Percentiles rank a stretch among this genome's conserved stretches.
phyloP scores from a whole-genome alignment of 2,113 vertebrate genomes.

The Typhlomys cinereus region DNA sequence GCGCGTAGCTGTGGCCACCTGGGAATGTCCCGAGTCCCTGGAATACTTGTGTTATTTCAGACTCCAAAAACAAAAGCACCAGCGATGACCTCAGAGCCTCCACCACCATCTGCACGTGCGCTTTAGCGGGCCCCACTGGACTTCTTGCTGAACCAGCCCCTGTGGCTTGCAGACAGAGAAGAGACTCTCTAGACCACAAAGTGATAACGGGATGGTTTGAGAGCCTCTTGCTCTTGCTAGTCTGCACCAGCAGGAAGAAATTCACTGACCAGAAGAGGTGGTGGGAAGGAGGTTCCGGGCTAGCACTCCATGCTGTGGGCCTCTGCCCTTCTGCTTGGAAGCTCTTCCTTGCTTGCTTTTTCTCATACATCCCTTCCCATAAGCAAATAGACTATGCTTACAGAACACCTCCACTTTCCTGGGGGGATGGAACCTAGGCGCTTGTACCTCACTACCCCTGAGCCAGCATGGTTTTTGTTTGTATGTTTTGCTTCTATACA shows the following conservation, averaged over 20 bases:
- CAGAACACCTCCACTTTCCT: not conserved
- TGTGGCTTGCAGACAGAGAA: not conserved
- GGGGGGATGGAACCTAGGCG: not conserved
- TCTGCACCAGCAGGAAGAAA: not conserved
- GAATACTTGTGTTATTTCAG: not conserved
- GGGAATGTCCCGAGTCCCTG: conserved; percentile 44
- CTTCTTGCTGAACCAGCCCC: not conserved
- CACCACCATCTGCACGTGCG: accelerated
- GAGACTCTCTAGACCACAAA: not conserved
- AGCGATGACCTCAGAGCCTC: conserved; percentile 22
- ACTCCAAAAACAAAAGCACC: not conserved
- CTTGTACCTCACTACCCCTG: not conserved
- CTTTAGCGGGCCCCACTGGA: not conserved
- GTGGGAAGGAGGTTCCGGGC: accelerated
- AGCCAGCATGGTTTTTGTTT: too few relatives aligned
- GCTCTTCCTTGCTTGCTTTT: not conserved
- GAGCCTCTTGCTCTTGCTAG: not conserved
- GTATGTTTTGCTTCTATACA: not conserved
- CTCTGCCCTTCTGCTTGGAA: not conserved
- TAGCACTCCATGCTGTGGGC: accelerated
- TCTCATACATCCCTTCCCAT: accelerated
- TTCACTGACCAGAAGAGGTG: not conserved
- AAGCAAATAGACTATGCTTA: not conserved
- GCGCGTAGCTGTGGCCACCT: not conserved
- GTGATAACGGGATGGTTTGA: not conserved